Evolutionary conservation across 92 coral and sea anemone species (phyloP).

Genomic region (Palythoa caribaeorum): DNA sequence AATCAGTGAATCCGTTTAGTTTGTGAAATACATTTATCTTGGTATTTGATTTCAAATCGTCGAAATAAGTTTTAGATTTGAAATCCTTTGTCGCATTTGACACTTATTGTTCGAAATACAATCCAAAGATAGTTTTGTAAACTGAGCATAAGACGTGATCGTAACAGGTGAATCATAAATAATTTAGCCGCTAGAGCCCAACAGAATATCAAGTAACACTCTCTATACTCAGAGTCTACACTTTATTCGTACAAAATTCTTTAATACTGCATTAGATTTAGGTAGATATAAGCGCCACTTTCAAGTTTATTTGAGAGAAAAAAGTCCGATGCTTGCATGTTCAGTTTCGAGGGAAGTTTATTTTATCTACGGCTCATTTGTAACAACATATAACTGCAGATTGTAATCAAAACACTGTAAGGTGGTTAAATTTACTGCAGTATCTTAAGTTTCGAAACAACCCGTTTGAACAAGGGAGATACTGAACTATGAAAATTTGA

Average conservation of each 20-base stretch:
- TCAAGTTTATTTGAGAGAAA: not conserved
- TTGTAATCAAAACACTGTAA: not conserved
- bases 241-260: not conserved
- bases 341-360: not conserved
- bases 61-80: not conserved
- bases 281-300: no score
- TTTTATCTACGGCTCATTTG: not conserved
- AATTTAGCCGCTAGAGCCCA: not conserved
- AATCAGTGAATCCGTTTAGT: not conserved
- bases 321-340: not conserved
- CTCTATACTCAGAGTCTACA: not conserved
- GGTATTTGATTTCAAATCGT: not conserved
- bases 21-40: not conserved
- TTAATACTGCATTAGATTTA: not conserved
- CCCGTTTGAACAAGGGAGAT: not conserved
- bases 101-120: not conserved
- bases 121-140: slow-evolving; percentile 17
- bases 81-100: not conserved
- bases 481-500: not conserved
- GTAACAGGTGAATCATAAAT: slow-evolving; percentile 31
- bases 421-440: not conserved
- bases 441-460: not conserved
- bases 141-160: slow-evolving; percentile 30
- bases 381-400: slow-evolving; percentile 16
- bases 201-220: not conserved